A percentile compares a stretch with the other conserved stretches of the same genome.
Evolutionary conservation across 2,113 vertebrate species (phyloP).

Genomic region (Columba livia): DNA sequence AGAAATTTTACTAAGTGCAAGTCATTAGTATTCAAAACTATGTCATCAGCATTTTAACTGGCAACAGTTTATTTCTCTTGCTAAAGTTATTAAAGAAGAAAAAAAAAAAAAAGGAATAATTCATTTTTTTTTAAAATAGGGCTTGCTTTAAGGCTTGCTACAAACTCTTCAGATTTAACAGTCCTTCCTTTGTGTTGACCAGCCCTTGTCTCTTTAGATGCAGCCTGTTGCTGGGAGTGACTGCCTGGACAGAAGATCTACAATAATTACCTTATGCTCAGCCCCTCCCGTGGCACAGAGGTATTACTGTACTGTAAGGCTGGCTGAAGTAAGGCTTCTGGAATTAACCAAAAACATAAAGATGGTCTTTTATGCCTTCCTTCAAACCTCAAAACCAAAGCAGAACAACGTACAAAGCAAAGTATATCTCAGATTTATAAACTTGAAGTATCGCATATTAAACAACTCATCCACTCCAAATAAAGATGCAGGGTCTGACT

Average conservation of each 20-base stretch:
- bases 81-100: neutral
- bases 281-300: neutral
- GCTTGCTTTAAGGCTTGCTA: neutral
- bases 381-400: neutral
- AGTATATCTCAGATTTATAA: neutral
- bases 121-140: neutral
- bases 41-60: neutral
- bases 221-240: neutral
- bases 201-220: neutral
- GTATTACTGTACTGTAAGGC: neutral
- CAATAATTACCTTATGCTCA: neutral
- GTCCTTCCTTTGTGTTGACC: neutral
- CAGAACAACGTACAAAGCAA: neutral
- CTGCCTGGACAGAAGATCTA: neutral
- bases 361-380: neutral
- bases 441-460: neutral
- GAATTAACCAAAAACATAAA: neutral
- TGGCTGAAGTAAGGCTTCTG: neutral
- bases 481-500: neutral
- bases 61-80: neutral
- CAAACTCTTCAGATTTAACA: neutral
- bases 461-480: neutral
- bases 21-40: neutral
- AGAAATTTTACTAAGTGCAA: neutral
- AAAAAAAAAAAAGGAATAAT: neutral